phyloP scores from a whole-genome alignment of 1,140 invertebrate species.

The Bombyx mori region ASM3026992v2 NC_085125.1:2950001-2950500 shows the following conservation, averaged over 20 bases:
- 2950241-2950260: too few species aligned
- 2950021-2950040: slow-evolving; percentile 51
- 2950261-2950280: not conserved
- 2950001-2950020: slow-evolving; percentile 50
- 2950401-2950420: slow-evolving; percentile 62
- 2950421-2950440: slow-evolving; percentile 17
- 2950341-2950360: slow-evolving; percentile 51
- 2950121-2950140: too few species aligned
- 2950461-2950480: too few species aligned
- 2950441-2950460: not conserved
- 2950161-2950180: too few species aligned
- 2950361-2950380: slow-evolving; percentile 37
- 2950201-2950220: too few species aligned
- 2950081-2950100: too few species aligned
- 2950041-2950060: slow-evolving; percentile 12
- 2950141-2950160: too few species aligned
- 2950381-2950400: slow-evolving; percentile 53
- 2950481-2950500: too few species aligned
- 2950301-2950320: slow-evolving; percentile 57
- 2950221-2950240: too few species aligned
- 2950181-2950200: too few species aligned
- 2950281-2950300: slow-evolving; percentile 3
- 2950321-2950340: slow-evolving; percentile 49
- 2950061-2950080: too few species aligned
- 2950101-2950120: too few species aligned